phyloP scores from a whole-genome alignment of 2,888 invertebrate species.

The Mystacides longicornis region DNA sequence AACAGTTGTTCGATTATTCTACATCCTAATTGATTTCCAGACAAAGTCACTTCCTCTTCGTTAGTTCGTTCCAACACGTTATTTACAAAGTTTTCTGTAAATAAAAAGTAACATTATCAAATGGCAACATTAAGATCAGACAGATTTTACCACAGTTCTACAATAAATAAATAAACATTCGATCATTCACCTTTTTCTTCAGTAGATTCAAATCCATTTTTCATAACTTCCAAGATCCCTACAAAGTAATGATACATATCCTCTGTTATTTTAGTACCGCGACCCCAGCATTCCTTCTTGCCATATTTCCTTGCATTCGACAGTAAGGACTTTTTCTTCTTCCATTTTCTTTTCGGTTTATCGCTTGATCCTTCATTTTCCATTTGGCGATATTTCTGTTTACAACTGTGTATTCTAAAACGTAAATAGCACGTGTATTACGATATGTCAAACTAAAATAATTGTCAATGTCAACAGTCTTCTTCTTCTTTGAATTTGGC shows the following conservation, averaged over 20 bases:
- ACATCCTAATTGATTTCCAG: slow-evolving; percentile 75
- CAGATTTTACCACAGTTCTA: background rate
- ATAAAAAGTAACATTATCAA: background rate
- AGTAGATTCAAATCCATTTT: slow-evolving; percentile 56
- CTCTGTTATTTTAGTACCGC: slow-evolving; percentile 61
- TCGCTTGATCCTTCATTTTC: slow-evolving; percentile 12
- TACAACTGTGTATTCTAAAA: background rate
- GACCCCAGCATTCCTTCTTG: slow-evolving; percentile 63
- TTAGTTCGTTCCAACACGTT: slow-evolving; percentile 69
- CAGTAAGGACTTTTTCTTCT: slow-evolving; percentile 59
- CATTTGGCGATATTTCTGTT: background rate
- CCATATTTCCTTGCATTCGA: slow-evolving; percentile 70
- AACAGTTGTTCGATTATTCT: slow-evolving; percentile 69
- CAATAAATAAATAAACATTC: background rate
- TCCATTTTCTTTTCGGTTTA: slow-evolving; percentile 41
- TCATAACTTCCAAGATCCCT: slow-evolving; percentile 63
- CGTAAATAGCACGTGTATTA: background rate
- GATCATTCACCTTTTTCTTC: slow-evolving; percentile 59
- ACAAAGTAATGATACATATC: slow-evolving; percentile 74
- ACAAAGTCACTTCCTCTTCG: slow-evolving; percentile 62
- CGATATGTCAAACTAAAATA: background rate
- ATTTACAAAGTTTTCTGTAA: slow-evolving; percentile 59
- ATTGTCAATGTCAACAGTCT: background rate
- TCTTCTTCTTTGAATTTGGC: too few relatives aligned
- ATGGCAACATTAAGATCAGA: background rate